These are phyloP conservation scores for Drosophila persimilis DNA, from an alignment of 1,140 invertebrate species.

Conservation along the genomic window DNA sequence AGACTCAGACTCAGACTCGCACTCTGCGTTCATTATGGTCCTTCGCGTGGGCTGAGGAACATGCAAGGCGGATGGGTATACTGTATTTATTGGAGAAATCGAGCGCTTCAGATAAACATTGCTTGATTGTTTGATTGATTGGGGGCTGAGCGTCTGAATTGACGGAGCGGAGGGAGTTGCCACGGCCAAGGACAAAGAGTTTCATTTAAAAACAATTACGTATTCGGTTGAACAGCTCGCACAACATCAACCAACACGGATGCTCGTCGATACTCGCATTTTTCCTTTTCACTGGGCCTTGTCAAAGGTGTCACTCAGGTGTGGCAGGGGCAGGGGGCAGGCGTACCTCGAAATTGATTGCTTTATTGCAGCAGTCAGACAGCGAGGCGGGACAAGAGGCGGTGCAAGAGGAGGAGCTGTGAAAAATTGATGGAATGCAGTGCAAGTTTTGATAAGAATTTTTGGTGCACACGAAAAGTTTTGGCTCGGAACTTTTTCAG, in stretches of 20 bases:
- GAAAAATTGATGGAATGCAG: conserved; percentile 66
- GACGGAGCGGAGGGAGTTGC: conserved; percentile 24
- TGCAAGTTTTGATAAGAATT: conserved; percentile 64
- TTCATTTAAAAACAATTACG: conserved; percentile 76
- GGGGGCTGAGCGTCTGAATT: conserved; percentile 22
- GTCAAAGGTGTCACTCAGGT: conserved; percentile 70
- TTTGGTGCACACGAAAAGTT: conserved; percentile 63
- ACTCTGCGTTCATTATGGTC: conserved; percentile 27
- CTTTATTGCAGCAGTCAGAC: conserved; percentile 57
- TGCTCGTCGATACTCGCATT: conserved; percentile 39
- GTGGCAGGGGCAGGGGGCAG: neutral
- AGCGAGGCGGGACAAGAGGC: conserved; percentile 3
- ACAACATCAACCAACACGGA: neutral
- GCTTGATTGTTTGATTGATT: conserved; percentile 48
- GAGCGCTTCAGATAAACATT: conserved; percentile 43
- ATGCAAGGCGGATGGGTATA: neutral
- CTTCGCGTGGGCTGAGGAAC: no score
- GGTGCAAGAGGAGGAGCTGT: conserved; percentile 18
- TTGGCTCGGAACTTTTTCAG: conserved; percentile 46
- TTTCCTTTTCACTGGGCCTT: conserved; percentile 32
- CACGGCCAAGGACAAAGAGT: conserved; percentile 57
- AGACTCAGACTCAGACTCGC: conserved; percentile 25
- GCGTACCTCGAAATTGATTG: conserved; percentile 66
- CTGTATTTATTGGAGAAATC: conserved; percentile 65
- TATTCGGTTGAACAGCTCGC: conserved; percentile 49